Base-by-base conservation (phyloP, 2,113 vertebrate genomes). In the Clupea harengus region DNA sequence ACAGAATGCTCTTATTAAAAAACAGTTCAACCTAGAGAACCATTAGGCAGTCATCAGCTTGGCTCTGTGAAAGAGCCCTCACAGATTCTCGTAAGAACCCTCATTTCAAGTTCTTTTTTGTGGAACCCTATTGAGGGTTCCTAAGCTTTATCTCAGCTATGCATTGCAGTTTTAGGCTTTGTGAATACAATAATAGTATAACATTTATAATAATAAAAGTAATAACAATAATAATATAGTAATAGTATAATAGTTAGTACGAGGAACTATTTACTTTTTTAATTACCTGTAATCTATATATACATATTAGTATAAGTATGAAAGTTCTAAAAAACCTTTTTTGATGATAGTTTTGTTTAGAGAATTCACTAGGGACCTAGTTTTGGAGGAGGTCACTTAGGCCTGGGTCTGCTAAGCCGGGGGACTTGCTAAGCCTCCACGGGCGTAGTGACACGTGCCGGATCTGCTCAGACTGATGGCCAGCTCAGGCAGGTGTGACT, bases 31-130 rank as follows among this genome's bases (percentile, higher is more conserved):
- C 49, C 83, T 60, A 39, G 72, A 45, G 75, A 54, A 15, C 49
- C 84, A 85, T 52, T 78, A 78, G 72, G 72, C 72, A 78, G 72
- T 78, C 72, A 39, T 78, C 72, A 78, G 72, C 32, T 78, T 78
- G 72, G 72, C 72, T 78, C 15, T n/a, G 13, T 78, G 72, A 32
- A 39, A 78, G 72, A 78, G 28, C 67, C 67, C 67, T 75, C 67
- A 75, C n/a, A n/a, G 25, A 75, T 17, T 39, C 25, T 39, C 67
- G 3, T 75, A 32, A 11, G 11, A 78, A 78, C 28, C n/a, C 64
- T 39, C 28, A 15, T 11, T 32, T 78, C 9, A 10, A 49, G 25
- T 0, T 32, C 18, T 15, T 13, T 18, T 72, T 78, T 78, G 28
- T 44, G 25, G 39, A 78, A 78, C 28, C n/a, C 6, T 64, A 25